A percentile compares a stretch with the other conserved stretches of the same genome.
Evolutionary conservation across 2,888 invertebrate genomes (phyloP).

Genomic region (Mesochorus sp.): DNA sequence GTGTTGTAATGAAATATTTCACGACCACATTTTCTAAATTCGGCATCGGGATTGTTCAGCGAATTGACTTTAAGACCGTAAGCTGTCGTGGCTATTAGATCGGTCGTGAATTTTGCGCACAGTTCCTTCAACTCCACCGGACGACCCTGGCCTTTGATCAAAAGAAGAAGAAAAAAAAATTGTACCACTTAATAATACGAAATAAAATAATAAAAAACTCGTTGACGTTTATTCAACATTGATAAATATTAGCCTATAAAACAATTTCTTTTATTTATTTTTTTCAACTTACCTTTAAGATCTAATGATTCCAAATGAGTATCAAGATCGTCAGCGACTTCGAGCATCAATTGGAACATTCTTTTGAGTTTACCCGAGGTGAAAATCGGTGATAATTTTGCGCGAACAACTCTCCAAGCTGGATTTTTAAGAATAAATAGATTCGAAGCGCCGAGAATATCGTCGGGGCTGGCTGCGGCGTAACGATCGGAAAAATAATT

Average conservation of each 20-base stretch:
- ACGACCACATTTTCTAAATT: conserved; percentile 81
- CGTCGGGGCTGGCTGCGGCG: conserved; percentile 74
- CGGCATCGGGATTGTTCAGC: conserved; percentile 79
- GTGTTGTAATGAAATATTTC: conserved; percentile 79
- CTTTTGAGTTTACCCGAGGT: conserved; percentile 76
- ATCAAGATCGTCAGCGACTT: conserved; percentile 69
- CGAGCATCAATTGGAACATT: conserved; percentile 73
- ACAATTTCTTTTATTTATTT: no score
- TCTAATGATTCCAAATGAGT: conserved; percentile 61
- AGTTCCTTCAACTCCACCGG: conserved; percentile 75
- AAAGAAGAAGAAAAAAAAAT: background rate
- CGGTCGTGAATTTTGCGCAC: conserved; percentile 76
- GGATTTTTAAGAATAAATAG: conserved; percentile 82
- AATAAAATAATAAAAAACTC: background rate
- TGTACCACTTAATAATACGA: no score
- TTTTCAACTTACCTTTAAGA: conserved; percentile 66
- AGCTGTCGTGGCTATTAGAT: conserved; percentile 83
- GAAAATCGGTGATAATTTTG: conserved; percentile 82
- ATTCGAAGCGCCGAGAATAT: conserved; percentile 80
- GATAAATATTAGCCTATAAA: no score
- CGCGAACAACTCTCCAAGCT: conserved; percentile 81
- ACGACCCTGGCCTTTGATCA: conserved; percentile 63
- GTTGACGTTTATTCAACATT: no score
- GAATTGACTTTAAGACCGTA: conserved; percentile 83
- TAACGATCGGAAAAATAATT: conserved; percentile 80